Base-by-base conservation (phyloP, 2,888 invertebrate genomes). In the Marasmarcha lunaedactyla region DNA sequence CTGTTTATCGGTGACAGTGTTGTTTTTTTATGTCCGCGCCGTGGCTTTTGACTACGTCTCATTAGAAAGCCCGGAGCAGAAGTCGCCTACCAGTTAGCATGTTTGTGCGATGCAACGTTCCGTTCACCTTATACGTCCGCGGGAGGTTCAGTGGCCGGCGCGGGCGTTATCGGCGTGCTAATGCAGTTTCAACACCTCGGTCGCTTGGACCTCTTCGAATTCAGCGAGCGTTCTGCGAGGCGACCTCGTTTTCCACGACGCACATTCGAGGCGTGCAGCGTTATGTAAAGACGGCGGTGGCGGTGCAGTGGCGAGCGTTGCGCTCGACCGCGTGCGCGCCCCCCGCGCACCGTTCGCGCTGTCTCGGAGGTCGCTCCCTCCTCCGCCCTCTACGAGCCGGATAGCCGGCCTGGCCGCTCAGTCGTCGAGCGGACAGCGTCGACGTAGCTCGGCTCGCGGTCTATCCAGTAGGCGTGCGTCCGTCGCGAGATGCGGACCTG, bases 341-440 rank as follows among this genome's bases (percentile, higher is more conserved):
- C 55, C 51, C 52, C 51, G 41, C 55, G 49, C 60, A 50, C 66
- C 67, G 67, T 45, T 43, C 53, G 56, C 55, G 63, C 48, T 68
- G 71, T 69, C 55, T 63, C 71, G 72, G 74, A 72, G 74, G 74
- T 72, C 71, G 74, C 67, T 69, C 73, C 71, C 71, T 61, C 71
- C 65, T 56, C 67, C 66, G 53, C 63, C 59, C 57, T 64, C 67
- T 59, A 63, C 57, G 54, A 57, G 60, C 57, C 59, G 50, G 36
- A 35, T 20, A 15, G 59, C 54, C 59, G 50, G 39, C 50, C 50
- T 53, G 55, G 55, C 55, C 59, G 57, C 20, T 72, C 76, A 78
- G 78, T 78, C 78, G 78, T 76, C 77, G 79, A 71, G 74, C 76
- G 68, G 58, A 70, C 68, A 68, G 72, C 72, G 66, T 71, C 76